A percentile compares a stretch with the other conserved stretches of the same genome.
These are phyloP conservation scores for Rhinichthys osculus DNA, from an alignment of 2,797 vertebrate genomes.

Conservation along the genomic window DNA sequence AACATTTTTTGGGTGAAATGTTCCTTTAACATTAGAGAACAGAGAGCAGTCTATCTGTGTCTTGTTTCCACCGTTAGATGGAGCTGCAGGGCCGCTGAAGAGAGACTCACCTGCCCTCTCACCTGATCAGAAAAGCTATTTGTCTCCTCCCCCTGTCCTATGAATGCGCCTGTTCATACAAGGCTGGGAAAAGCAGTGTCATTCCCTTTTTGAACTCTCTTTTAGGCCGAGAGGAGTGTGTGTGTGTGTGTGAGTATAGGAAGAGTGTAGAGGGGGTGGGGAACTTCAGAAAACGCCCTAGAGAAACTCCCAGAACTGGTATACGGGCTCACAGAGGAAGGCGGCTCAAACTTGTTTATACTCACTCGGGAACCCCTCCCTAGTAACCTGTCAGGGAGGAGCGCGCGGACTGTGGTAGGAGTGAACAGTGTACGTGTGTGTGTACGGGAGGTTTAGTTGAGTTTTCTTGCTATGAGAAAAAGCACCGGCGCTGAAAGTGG, in stretches of 20 bases:
- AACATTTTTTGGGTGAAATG: background rate
- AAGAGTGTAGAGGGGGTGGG: slow-evolving; percentile 32
- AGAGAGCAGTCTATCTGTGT: background rate
- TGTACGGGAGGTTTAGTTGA: slow-evolving; percentile 42
- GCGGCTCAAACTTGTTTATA: slow-evolving; percentile 52
- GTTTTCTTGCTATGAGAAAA: slow-evolving; percentile 74
- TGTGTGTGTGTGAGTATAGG: slow-evolving; percentile 31
- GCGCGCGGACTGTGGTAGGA: slow-evolving; percentile 42
- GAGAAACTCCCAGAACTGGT: slow-evolving; percentile 71
- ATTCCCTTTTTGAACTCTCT: slow-evolving; percentile 17
- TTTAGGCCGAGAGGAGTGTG: slow-evolving; percentile 43
- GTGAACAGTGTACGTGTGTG: slow-evolving; percentile 29
- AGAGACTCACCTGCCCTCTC: slow-evolving; percentile 66
- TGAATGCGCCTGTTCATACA: slow-evolving; percentile 35
- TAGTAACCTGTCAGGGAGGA: slow-evolving; percentile 78
- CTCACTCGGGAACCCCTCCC: slow-evolving; percentile 63
- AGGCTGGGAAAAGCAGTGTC: slow-evolving; percentile 14
- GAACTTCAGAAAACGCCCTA: slow-evolving; percentile 57
- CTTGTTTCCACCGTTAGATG: slow-evolving; percentile 68
- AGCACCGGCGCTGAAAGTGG: slow-evolving; percentile 73
- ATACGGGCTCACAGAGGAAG: slow-evolving; percentile 35
- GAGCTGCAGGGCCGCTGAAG: slow-evolving; percentile 61
- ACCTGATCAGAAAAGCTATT: slow-evolving; percentile 66
- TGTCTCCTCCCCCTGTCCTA: slow-evolving; percentile 55
- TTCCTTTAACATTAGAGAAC: background rate